A percentile compares a stretch with the other conserved stretches of the same genome.
These are phyloP conservation scores for Camponotus vicinus DNA, from an alignment of 1,140 invertebrate species.

Conservation along the genomic window DNA sequence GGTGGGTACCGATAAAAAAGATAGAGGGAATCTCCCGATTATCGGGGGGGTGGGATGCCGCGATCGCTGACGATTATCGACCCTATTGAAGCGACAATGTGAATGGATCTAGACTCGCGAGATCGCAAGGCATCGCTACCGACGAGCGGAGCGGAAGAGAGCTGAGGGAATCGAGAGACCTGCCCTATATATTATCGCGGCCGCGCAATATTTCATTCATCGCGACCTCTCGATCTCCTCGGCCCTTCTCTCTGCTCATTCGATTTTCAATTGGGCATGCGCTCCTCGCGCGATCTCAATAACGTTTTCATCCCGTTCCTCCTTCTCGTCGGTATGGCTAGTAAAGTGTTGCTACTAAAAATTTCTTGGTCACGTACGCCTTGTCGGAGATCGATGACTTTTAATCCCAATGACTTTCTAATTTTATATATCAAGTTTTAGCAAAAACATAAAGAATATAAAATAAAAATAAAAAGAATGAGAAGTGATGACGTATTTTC, in stretches of 20 bases:
- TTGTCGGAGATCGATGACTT: background rate
- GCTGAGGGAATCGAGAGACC: conserved; percentile 57
- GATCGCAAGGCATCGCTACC: conserved; percentile 47
- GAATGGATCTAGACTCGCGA: conserved; percentile 71
- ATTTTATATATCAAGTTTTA: conserved; percentile 15
- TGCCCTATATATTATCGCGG: conserved; percentile 69
- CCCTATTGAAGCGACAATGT: conserved; percentile 77
- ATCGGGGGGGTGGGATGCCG: conserved; percentile 72
- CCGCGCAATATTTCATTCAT: conserved; percentile 76
- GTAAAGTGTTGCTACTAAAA: conserved; percentile 29
- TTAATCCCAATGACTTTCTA: conserved; percentile 26
- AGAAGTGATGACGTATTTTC: background rate
- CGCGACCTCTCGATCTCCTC: conserved; percentile 58
- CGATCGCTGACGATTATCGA: conserved; percentile 81
- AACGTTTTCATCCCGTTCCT: conserved; percentile 24
- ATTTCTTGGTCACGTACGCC: conserved; percentile 23
- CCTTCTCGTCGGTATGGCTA: conserved; percentile 11
- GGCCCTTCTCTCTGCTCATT: conserved; percentile 13
- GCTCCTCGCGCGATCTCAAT: conserved; percentile 50
- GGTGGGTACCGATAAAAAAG: conserved; percentile 75
- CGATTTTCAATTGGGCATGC: conserved; percentile 58
- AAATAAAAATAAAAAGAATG: background rate
- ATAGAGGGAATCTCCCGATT: conserved; percentile 71
- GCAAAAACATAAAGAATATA: background rate
- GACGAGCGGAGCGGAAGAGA: conserved; percentile 29